Evolutionary conservation across 1,140 invertebrate species (phyloP).

Genomic region (Drosophila micromelanica): DNA sequence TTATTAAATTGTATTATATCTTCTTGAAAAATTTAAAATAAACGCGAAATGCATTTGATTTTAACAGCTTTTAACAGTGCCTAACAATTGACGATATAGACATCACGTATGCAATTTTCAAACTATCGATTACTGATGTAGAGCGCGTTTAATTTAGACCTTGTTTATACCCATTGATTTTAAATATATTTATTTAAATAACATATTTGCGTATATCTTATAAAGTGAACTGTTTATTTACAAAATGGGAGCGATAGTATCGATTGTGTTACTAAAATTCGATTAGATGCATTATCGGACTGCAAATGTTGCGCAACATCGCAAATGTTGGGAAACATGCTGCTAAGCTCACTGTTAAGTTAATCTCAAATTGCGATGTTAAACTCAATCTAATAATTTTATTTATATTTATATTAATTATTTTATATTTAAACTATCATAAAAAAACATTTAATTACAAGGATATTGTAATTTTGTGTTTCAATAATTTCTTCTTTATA

Average conservation of each 20-base stretch:
- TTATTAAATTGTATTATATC: too few species aligned
- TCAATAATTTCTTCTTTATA: too few species aligned
- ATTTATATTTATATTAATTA: too few species aligned
- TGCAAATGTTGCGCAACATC: not conserved
- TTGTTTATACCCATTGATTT: not conserved
- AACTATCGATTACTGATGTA: not conserved
- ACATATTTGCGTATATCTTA: too few species aligned
- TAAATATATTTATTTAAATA: too few species aligned
- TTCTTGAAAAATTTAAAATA: not conserved
- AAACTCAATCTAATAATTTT: not conserved
- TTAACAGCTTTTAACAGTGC: constrained; percentile 1
- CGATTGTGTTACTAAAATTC: not conserved
- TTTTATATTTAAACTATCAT: too few species aligned
- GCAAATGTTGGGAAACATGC: not conserved
- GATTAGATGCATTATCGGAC: not conserved
- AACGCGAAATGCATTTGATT: constrained; percentile 1
- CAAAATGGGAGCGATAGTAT: not conserved
- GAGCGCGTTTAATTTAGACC: not conserved
- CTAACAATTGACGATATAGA: not conserved
- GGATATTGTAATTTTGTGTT: not conserved
- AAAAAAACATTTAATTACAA: too few species aligned
- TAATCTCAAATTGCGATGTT: not conserved
- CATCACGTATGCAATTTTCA: not conserved
- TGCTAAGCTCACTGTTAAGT: not conserved
- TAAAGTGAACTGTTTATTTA: too few species aligned